Conservation (phyloP, 2,113 vertebrate species). For the Leucopsar rothschildi region DNA sequence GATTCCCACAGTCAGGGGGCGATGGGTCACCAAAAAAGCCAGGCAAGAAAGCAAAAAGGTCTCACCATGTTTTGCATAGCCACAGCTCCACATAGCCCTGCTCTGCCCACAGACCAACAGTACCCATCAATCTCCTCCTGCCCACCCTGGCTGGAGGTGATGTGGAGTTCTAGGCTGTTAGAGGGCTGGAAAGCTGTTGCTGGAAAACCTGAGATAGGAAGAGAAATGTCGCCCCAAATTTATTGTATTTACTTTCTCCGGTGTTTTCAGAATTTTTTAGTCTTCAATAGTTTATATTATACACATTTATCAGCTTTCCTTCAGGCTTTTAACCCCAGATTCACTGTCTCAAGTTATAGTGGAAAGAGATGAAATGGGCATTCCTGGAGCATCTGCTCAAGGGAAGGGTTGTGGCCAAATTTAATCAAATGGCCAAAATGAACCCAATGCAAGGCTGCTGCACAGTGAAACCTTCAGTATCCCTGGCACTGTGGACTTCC, state of each 20-base stretch:
- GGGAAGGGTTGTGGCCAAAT: neutral
- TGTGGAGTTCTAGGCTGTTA: neutral
- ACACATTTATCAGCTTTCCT: slow-evolving; percentile 52
- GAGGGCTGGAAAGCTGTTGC: slow-evolving; percentile 13
- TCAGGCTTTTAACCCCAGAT: slow-evolving; percentile 54
- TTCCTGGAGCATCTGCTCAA: neutral
- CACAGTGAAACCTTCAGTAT: neutral
- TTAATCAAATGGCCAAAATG: neutral
- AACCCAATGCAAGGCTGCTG: neutral
- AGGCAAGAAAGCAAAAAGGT: neutral
- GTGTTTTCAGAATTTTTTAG: slow-evolving; percentile 50
- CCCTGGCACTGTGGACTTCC: neutral
- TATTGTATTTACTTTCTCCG: slow-evolving; percentile 59
- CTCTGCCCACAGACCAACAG: neutral
- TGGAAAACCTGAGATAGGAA: slow-evolving; percentile 29
- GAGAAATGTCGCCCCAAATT: slow-evolving; percentile 50
- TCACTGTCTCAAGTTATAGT: slow-evolving; percentile 24
- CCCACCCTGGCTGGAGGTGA: neutral
- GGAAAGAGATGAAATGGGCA: neutral
- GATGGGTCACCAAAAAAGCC: neutral
- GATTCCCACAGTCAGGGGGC: accelerated
- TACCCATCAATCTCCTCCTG: neutral
- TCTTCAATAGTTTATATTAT: slow-evolving; percentile 49
- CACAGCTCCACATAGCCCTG: neutral
- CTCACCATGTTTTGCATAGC: neutral